Conservation (phyloP, 2,797 vertebrate genomes). For the Stomatorhinus walkeri region DNA sequence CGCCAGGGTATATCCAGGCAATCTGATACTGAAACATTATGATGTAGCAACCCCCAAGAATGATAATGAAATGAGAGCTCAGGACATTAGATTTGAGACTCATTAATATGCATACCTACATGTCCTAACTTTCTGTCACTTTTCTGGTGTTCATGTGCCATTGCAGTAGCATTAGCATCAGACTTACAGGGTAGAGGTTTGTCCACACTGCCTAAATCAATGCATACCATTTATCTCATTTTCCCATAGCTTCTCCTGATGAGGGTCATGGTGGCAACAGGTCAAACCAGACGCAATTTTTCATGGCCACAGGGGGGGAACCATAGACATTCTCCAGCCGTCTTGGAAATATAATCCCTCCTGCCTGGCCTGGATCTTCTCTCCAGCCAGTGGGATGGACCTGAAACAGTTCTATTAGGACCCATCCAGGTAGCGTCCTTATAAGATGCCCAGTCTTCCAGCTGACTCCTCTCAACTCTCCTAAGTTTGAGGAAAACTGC, state of each 20-base stretch:
- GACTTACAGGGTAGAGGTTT: background rate
- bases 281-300: background rate
- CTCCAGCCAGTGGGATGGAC: background rate
- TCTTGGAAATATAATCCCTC: background rate
- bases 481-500: background rate
- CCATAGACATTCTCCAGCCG: background rate
- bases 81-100: background rate
- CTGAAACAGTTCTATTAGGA: background rate
- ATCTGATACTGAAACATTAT: background rate
- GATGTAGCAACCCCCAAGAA: background rate
- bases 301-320: background rate
- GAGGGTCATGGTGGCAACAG: background rate
- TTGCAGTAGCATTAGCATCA: background rate
- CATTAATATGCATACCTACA: background rate
- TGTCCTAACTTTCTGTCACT: background rate
- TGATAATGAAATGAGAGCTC: background rate
- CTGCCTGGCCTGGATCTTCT: background rate
- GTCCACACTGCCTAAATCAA: background rate
- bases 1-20: background rate
- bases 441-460: background rate
- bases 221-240: background rate
- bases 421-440: background rate
- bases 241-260: background rate
- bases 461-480: background rate
- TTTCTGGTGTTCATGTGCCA: background rate